Evolutionary conservation across 2,888 invertebrate species (phyloP), one percentile per base, ranked within the genome.

Genomic region (Acleris holmiana): DNA sequence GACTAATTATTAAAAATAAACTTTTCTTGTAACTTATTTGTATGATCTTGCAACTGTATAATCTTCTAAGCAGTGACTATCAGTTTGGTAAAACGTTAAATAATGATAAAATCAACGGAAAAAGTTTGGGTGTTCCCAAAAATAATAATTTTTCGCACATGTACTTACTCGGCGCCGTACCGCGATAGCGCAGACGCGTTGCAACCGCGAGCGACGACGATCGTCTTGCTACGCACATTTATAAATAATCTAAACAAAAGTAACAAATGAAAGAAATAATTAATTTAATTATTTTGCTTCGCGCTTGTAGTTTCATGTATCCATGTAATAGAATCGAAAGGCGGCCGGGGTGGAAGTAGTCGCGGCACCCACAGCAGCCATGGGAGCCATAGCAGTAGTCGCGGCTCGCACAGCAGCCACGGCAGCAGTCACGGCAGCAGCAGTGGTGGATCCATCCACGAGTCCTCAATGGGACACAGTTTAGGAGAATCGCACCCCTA

Each of bases 1-100:
- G 1, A 90, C 86, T 85, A 83, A 68, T 76, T 82, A 21, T 21
- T 21, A 21, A 21, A 21, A 21, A 21, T 4, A 4, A n/a, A 23
- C 23, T 23, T 23, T 23, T 6, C 5, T 6, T 23, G 23, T 6
- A 23, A 23, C 6, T 23, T 23, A 0, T 23, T 6, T 23, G 23
- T 23, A 6, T 23, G 6, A 6, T 23, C n/a, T n/a, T n/a, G n/a
- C n/a, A n/a, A n/a, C n/a, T n/a, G n/a, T n/a, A n/a, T n/a, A n/a
- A n/a, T n/a, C n/a, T n/a, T n/a, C n/a, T n/a, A n/a, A 25, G 7
- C 25, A 25, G 25, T 8, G 1, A 25, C 25, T 25, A 25, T 25
- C 25, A 25, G 25, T 23, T 23, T 5, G 5, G 23, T 23, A 6
- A 23, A 23, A 23, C 23, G 23, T 6, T 23, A 23, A 23, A 1